These are phyloP conservation scores for Mylabris sibirica DNA, from an alignment of 2,888 invertebrate genomes.

Conservation along the genomic window DNA sequence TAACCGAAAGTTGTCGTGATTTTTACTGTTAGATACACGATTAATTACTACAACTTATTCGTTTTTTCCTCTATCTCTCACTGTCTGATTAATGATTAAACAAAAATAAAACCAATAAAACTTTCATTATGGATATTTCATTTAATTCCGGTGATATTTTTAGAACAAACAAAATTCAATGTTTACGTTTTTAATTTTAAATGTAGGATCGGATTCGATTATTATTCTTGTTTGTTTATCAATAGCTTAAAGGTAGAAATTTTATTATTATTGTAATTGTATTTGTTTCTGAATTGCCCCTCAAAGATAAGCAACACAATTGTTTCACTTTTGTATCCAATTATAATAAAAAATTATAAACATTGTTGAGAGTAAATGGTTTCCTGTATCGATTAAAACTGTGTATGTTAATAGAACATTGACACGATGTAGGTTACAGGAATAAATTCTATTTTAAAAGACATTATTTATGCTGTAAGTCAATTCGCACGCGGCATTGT, in stretches of 20 bases:
- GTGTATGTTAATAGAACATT: conserved; percentile 50
- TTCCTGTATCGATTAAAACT: conserved; percentile 39
- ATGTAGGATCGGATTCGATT: background rate
- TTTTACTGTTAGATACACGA: no score
- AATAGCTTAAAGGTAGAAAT: conserved; percentile 12
- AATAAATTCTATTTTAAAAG: conserved; percentile 39
- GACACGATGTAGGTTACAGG: conserved; percentile 54
- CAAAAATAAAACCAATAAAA: no score
- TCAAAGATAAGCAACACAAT: background rate
- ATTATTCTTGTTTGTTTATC: background rate
- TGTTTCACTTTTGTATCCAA: background rate
- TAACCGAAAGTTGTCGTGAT: no score
- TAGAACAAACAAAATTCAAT: background rate
- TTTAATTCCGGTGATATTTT: background rate
- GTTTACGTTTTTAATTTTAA: background rate
- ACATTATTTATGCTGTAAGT: conserved; percentile 39
- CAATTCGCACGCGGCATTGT: conserved; percentile 40
- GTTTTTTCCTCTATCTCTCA: no score
- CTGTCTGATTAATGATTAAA: no score
- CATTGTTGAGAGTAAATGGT: conserved; percentile 11
- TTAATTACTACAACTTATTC: no score
- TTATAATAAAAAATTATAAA: background rate
- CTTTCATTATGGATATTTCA: no score
- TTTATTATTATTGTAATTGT: no score
- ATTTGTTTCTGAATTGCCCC: no score